Conservation (phyloP, 2,113 vertebrate species). For the Dipodomys merriami region DNA sequence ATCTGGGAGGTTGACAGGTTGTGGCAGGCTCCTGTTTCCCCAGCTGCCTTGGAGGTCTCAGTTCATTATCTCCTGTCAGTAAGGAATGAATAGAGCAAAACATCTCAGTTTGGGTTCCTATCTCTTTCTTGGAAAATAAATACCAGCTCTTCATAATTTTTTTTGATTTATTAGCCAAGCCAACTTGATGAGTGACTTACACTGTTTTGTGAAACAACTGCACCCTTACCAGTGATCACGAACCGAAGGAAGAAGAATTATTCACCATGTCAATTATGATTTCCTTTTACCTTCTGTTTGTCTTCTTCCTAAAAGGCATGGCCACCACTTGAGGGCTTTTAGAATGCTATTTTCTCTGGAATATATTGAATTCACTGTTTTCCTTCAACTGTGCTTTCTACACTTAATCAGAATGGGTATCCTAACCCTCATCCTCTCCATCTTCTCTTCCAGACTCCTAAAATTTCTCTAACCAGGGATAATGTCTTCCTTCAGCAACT, state of each 20-base stretch:
- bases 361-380: slow-evolving; percentile 46
- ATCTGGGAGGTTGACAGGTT: slow-evolving; percentile 48
- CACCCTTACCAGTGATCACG: not conserved
- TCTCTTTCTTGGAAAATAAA: slow-evolving; percentile 67
- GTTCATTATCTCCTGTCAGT: slow-evolving; percentile 74
- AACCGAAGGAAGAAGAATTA: slow-evolving; percentile 1
- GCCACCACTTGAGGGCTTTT: not conserved
- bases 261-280: slow-evolving; percentile 31
- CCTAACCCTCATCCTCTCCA: not conserved
- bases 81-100: slow-evolving; percentile 55
- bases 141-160: slow-evolving; percentile 53
- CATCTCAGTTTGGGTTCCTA: slow-evolving; percentile 37
- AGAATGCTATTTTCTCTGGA: slow-evolving; percentile 20
- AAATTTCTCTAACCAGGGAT: slow-evolving; percentile 45
- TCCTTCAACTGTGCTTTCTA: slow-evolving; percentile 15
- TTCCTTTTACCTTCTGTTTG: slow-evolving; percentile 46
- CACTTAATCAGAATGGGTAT: not conserved
- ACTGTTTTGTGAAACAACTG: slow-evolving; percentile 32
- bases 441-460: slow-evolving; percentile 24
- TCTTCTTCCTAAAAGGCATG: not conserved
- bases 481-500: slow-evolving; percentile 22
- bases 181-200: slow-evolving; percentile 58
- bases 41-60: slow-evolving; percentile 58
- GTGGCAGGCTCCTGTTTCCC: slow-evolving; percentile 46
- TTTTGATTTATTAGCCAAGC: slow-evolving; percentile 38